These are phyloP conservation scores for Malacoctenus gilli DNA, from an alignment of 2,797 vertebrate species.

Conservation along the genomic window DNA sequence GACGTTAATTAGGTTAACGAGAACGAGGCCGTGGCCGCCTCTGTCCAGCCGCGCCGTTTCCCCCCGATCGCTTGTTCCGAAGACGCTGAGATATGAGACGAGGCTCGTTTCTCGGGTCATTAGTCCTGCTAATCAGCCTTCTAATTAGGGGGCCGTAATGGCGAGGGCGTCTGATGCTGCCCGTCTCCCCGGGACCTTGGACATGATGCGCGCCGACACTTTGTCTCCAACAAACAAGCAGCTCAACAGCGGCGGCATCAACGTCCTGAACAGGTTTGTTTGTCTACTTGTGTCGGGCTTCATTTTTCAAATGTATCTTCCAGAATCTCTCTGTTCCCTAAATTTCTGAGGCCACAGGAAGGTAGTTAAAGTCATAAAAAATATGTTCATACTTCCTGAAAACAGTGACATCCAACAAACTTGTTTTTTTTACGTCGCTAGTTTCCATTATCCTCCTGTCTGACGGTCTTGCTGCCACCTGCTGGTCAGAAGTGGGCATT, in stretches of 20 bases:
- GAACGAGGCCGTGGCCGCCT: constrained; percentile 9
- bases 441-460: no score
- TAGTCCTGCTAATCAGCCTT: constrained; percentile 76
- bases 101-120: constrained; percentile 73
- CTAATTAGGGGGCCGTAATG: constrained; percentile 76
- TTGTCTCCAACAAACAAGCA: constrained; percentile 64
- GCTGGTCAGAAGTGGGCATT: no score
- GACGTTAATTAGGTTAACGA: constrained; percentile 57
- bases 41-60: constrained; percentile 27
- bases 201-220: constrained; percentile 64
- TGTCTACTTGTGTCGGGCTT: no score
- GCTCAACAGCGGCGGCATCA: constrained; percentile 28
- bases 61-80: constrained; percentile 35
- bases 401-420: no score
- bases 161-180: constrained; percentile 56
- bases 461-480: no score
- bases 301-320: no score
- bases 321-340: no score
- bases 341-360: no score
- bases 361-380: no score
- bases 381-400: no score
- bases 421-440: no score
- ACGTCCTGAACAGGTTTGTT: constrained; percentile 43
- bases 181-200: constrained; percentile 58
- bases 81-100: constrained; percentile 58